phyloP scores from a whole-genome alignment of 2,797 vertebrate genomes.

The Pangasius djambal region DNA sequence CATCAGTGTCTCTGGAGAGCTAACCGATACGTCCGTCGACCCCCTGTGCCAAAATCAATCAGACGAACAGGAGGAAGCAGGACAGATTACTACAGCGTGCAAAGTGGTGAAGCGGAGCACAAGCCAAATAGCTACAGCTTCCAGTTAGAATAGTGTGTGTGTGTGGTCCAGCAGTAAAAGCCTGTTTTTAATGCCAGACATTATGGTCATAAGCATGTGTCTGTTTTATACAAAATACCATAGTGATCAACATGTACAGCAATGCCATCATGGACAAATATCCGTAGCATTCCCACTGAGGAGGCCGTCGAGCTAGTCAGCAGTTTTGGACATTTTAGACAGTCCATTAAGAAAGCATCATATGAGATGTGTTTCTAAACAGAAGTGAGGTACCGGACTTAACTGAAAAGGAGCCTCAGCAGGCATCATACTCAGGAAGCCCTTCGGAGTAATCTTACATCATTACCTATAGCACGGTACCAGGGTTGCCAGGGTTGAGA shows the following conservation, averaged over 20 bases:
- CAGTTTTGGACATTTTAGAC: neutral
- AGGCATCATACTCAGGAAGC: neutral
- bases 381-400: no score
- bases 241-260: neutral
- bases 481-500: neutral
- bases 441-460: neutral
- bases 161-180: neutral
- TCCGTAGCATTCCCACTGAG: neutral
- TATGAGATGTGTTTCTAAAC: neutral
- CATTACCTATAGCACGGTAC: neutral
- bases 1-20: slow-evolving; percentile 1
- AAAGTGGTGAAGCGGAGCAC: neutral
- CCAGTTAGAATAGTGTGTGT: neutral
- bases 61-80: neutral
- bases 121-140: neutral
- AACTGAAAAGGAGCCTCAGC: neutral
- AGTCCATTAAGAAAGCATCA: neutral
- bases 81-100: neutral
- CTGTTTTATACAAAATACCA: neutral
- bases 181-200: neutral
- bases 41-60: slow-evolving; percentile 27
- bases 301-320: neutral
- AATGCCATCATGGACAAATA: neutral
- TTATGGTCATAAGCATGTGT: neutral
- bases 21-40: neutral